Evolutionary conservation across 1,140 invertebrate species (phyloP).

Genomic region (Bilobella aurantiaca): DNA sequence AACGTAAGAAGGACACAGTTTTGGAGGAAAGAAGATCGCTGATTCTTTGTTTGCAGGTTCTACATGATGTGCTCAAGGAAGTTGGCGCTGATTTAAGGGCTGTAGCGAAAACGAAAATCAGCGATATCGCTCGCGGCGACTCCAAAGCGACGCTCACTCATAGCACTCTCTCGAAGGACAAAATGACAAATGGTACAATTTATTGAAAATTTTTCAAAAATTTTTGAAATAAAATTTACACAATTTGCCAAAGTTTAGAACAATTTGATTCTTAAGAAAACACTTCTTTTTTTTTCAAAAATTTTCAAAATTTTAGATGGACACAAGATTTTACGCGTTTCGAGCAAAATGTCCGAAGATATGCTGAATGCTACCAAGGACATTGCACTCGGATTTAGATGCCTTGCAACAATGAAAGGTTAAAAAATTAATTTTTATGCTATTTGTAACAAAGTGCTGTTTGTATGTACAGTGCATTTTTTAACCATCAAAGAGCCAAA

Average conservation of each 20-base stretch:
- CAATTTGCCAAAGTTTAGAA: too few relatives aligned
- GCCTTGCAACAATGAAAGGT: conserved; percentile 12
- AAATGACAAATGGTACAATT: conserved; percentile 18
- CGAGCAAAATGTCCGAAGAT: conserved; percentile 28
- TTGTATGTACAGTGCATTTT: too few relatives aligned
- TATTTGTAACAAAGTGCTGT: too few relatives aligned
- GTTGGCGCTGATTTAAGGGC: conserved; percentile 31
- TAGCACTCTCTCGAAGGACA: conserved; percentile 27
- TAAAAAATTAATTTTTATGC: too few relatives aligned
- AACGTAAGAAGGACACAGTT: too few relatives aligned
- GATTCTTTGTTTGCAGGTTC: conserved; percentile 13
- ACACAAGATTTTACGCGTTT: conserved; percentile 26
- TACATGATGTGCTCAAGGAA: conserved; percentile 32
- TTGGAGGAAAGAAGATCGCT: neutral
- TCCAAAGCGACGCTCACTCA: conserved; percentile 28
- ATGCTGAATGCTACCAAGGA: conserved; percentile 21
- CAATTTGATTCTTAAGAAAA: too few relatives aligned
- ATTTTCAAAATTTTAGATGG: conserved; percentile 15
- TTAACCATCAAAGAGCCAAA: too few relatives aligned
- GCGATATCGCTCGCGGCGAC: conserved; percentile 34
- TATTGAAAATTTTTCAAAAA: neutral
- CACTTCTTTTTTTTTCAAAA: too few relatives aligned
- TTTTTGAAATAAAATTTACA: too few relatives aligned
- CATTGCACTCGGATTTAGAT: neutral
- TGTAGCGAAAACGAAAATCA: conserved; percentile 33